phyloP scores from a whole-genome alignment of 2,113 vertebrate species.

The Vireo altiloquus region DNA sequence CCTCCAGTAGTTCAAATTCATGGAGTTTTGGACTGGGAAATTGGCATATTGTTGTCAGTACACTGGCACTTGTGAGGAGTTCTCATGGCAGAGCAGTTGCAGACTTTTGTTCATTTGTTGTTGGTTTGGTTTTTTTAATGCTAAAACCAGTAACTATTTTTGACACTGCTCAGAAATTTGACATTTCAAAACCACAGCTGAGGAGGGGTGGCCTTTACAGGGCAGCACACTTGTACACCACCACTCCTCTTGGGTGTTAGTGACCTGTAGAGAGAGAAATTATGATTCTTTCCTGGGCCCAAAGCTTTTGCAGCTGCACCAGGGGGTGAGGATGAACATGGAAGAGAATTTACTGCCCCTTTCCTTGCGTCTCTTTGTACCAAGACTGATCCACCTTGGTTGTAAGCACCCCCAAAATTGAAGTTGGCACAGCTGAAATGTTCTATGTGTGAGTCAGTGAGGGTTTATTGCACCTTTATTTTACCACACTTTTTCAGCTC shows the following conservation, averaged over 20 bases:
- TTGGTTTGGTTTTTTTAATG: background rate
- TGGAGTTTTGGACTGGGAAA: background rate
- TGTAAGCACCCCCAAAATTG: background rate
- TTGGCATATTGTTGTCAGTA: background rate
- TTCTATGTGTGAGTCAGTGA: accelerated
- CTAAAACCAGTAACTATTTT: background rate
- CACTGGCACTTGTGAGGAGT: background rate
- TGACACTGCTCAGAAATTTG: background rate
- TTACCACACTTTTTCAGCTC: background rate
- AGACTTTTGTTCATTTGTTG: background rate
- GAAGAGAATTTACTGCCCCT: no score
- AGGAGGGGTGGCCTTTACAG: background rate
- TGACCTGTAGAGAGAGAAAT: background rate
- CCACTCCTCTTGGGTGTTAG: background rate
- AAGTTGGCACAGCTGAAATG: no score
- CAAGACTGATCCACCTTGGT: no score
- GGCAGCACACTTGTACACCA: accelerated
- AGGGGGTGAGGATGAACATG: accelerated
- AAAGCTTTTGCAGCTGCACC: background rate
- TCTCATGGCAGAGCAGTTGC: background rate
- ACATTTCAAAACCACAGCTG: background rate
- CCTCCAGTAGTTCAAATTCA: background rate
- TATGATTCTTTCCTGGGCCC: background rate
- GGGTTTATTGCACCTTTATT: background rate
- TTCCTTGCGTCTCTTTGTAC: background rate